Percentiles rank a stretch among this genome's conserved stretches.
Evolutionary conservation across 2,113 vertebrate species (phyloP).

Genomic region (Saguinus imperator): DNA sequence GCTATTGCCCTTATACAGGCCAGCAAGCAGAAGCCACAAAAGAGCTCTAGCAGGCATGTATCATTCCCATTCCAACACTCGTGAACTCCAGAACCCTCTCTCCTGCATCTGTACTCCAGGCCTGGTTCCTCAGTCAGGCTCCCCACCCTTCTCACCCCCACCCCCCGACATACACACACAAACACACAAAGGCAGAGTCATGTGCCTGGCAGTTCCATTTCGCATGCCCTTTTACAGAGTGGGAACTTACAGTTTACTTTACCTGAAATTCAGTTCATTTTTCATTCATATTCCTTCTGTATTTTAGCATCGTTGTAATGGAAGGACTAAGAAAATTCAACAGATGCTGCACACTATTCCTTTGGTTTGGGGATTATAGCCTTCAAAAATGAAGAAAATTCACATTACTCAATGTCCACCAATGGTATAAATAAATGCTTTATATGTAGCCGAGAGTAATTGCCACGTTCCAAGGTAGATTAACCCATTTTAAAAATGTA

Average conservation of each 20-base stretch:
- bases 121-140: neutral
- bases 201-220: neutral
- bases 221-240: neutral
- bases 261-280: neutral
- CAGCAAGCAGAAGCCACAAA: neutral
- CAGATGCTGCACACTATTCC: neutral
- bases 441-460: neutral
- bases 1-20: neutral
- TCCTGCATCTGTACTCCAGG: neutral
- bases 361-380: neutral
- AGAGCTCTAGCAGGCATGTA: neutral
- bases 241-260: neutral
- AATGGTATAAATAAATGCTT: constrained; percentile 27
- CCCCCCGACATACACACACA: no score
- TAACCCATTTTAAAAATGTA: constrained; percentile 38
- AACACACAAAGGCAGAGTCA: neutral
- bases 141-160: neutral
- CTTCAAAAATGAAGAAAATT: constrained; percentile 44
- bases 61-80: neutral
- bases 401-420: constrained; percentile 3
- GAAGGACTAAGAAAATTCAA: neutral
- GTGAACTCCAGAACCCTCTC: neutral
- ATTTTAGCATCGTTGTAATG: neutral
- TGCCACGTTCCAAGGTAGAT: constrained; percentile 23
- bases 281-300: neutral